Evolutionary conservation across 2,113 vertebrate genomes (phyloP), one percentile per base, ranked within the genome.

Genomic region (Chamaetylas fuelleborni): DNA sequence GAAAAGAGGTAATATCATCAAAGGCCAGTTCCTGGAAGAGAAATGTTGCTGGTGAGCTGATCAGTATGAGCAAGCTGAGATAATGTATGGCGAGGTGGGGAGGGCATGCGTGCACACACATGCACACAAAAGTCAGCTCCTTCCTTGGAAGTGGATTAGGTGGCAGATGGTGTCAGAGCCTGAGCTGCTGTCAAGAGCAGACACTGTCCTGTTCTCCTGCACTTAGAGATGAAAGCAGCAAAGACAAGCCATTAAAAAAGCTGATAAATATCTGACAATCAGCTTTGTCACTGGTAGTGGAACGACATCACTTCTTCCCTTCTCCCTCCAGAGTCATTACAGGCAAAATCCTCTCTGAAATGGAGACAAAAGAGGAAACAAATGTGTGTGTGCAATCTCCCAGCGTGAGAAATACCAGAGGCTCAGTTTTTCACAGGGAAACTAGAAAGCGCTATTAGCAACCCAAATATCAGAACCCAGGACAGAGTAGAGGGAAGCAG

Each of bases 131-230:
- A 67, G 76, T 97, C 97, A 96, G 90, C 78, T 92, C 29, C 91
- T 95, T 90, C 81, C 94, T 96, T 50, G 62, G 94, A 97, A 97
- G 91, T 81, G 96, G 97, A 97, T 98, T 98, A 97, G 89, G 92
- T 50, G 58, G 95, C 97, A 97, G 97, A 98, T 97, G 90, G 95
- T 93, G 73, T 58, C 93, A 96, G 86, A 95, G 95, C 87, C 80
- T 66, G 92, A 97, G 95, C 92, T 90, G 91, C 93, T 69, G 81
- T 91, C 82, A 80, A 89, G 58, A 96, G 83, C 62, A 91, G 81
- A 92, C 1, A 25, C 92, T 78, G 87, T 90, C 83, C 86, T 77
- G 56, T 84, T 78, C 61, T 69, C 50, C 36, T 51, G 58, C 0
- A 3, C 65, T 82, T n/a, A 62, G 74, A 62, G 82, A 91, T 26